These are phyloP conservation scores for Eclectus roratus DNA, from an alignment of 2,113 vertebrate species.

Conservation along the genomic window DNA sequence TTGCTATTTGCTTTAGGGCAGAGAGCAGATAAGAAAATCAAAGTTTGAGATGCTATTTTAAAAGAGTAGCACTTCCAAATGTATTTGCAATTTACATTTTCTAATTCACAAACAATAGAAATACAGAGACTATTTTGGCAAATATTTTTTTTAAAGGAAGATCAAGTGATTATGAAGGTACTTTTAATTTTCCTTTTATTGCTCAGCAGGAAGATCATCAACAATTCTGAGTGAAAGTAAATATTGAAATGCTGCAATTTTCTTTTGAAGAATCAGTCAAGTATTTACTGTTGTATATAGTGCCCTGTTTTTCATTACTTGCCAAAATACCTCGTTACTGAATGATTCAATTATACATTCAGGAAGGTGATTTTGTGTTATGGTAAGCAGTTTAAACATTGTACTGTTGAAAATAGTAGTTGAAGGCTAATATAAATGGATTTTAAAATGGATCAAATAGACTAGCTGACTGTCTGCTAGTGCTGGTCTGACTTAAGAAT, in stretches of 20 bases:
- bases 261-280: constrained; percentile 48
- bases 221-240: constrained; percentile 54
- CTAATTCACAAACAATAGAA: constrained; percentile 20
- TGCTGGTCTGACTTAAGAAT: background rate
- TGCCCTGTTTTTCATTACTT: constrained; percentile 42
- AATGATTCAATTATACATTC: background rate
- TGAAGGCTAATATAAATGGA: constrained; percentile 1
- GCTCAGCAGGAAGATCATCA: constrained; percentile 35
- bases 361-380: constrained; percentile 8
- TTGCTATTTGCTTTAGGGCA: background rate
- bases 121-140: constrained; percentile 27
- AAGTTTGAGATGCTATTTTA: background rate
- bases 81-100: background rate
- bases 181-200: constrained; percentile 48
- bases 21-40: background rate
- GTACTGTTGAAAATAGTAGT: background rate
- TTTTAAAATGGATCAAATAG: background rate
- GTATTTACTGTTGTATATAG: constrained; percentile 55
- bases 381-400: background rate
- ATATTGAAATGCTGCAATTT: constrained; percentile 61
- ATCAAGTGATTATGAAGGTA: constrained; percentile 26
- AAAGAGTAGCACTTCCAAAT: constrained; percentile 10
- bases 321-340: constrained; percentile 14
- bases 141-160: constrained; percentile 32
- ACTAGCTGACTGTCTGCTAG: background rate